Evolutionary conservation across 2,888 invertebrate species (phyloP), one percentile per base, ranked within the genome.

Genomic region (Parthenolecanium corni): DNA sequence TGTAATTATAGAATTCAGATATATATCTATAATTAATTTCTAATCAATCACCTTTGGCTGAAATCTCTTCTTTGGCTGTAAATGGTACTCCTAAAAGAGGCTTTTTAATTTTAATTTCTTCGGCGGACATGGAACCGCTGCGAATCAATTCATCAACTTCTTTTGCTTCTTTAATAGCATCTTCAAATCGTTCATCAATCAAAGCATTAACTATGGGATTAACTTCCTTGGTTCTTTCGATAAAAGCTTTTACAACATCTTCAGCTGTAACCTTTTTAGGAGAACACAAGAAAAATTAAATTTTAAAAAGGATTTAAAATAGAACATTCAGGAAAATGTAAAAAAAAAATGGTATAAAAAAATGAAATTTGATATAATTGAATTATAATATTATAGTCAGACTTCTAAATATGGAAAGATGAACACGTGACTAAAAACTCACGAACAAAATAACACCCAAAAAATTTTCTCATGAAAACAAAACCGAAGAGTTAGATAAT

Each of bases 21-120:
- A n/a, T 31, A 31, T 6, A 31, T 6, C 31, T 31, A 6, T 31
- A 9, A 9, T 31, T 31, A 31, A 31, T 40, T 52, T 76, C n/a
- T n/a, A n/a, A n/a, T n/a, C n/a, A n/a, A n/a, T n/a, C n/a, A 71
- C 90, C 92, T 70, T 80, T 76, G 1, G 86, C 85, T 6, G 82
- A 80, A 65, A 90, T 89, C 62, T 87, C 86, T 72, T 95, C 94
- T 74, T 95, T 96, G 0, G 87, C 83, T 6, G 93, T 89, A 72
- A 95, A 90, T 0, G 96, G 95, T 6, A 95, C 85, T 6, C 95
- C 91, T 61, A 94, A 76, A 70, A 93, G 89, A 2, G 91, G 91
- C 74, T 83, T 85, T 0, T 64, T 42, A 36, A 70, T 74, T 54
- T 77, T 75, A 66, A 86, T 81, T 68, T 85, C 82, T n/a, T 79